Evolutionary conservation across 2,888 invertebrate species (phyloP).

Genomic region (Bugulina stolonifera): DNA sequence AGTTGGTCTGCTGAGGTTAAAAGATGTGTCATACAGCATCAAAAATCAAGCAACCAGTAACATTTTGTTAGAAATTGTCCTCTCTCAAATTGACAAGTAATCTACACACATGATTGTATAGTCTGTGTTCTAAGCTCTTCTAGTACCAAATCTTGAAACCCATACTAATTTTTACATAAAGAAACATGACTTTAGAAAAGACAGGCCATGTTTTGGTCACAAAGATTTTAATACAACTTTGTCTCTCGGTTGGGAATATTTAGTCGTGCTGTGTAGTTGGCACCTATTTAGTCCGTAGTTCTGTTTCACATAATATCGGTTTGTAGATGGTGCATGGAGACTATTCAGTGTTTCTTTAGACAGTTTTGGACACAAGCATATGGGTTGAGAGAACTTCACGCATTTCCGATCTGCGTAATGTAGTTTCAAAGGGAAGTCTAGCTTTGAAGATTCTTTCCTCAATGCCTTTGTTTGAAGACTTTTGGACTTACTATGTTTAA

Average conservation of each 20-base stretch:
- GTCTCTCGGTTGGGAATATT: background rate
- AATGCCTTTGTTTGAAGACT: background rate
- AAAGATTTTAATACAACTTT: slow-evolving; percentile 19
- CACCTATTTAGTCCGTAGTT: background rate
- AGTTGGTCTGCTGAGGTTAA: too few species aligned
- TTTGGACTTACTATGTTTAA: background rate
- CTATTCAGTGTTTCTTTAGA: slow-evolving; percentile 26
- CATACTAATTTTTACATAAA: too few species aligned
- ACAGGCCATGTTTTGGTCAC: too few species aligned
- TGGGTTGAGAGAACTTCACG: slow-evolving; percentile 18
- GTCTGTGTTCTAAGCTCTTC: too few species aligned
- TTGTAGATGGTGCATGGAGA: background rate
- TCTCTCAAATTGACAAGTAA: too few species aligned
- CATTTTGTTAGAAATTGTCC: too few species aligned
- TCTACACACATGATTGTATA: too few species aligned
- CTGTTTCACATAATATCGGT: background rate
- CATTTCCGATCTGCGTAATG: background rate
- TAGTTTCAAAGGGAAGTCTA: background rate
- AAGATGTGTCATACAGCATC: too few species aligned
- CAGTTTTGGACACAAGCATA: slow-evolving; percentile 26
- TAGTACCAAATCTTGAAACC: too few species aligned
- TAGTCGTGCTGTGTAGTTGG: background rate
- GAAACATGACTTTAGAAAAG: too few species aligned
- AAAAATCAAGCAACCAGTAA: too few species aligned
- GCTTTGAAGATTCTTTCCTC: slow-evolving; percentile 6